phyloP scores from a whole-genome alignment of 2,888 invertebrate species.

The Rhogogaster chlorosoma region DNA sequence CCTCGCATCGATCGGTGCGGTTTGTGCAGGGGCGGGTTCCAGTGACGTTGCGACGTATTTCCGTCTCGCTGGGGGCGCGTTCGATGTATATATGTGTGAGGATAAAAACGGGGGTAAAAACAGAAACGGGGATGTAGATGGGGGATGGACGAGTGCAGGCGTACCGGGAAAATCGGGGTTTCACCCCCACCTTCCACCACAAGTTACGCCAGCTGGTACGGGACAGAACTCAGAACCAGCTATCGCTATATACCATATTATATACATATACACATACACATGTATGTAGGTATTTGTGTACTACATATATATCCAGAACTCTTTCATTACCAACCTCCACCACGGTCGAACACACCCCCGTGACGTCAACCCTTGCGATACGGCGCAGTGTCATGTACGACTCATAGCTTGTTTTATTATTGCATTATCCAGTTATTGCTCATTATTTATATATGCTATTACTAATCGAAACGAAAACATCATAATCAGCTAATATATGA shows the following conservation, averaged over 20 bases:
- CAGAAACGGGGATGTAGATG: background rate
- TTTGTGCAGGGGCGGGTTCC: conserved; percentile 56
- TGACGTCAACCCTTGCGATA: conserved; percentile 56
- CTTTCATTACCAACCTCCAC: conserved; percentile 40
- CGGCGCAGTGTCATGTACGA: background rate
- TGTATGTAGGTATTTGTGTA: background rate
- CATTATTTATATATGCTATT: background rate
- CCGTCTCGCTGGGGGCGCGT: conserved; percentile 18
- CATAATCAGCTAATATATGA: too few relatives aligned
- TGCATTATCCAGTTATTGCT: background rate
- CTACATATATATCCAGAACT: conserved; percentile 3
- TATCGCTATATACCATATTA: background rate
- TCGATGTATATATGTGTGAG: background rate
- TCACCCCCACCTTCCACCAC: background rate
- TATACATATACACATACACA: background rate
- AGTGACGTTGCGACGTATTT: conserved; percentile 56
- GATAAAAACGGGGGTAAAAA: conserved; percentile 9
- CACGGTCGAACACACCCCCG: conserved; percentile 48
- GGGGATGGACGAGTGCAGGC: conserved; percentile 22
- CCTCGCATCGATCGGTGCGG: conserved; percentile 36
- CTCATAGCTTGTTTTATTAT: too few relatives aligned
- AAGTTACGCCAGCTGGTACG: conserved; percentile 43
- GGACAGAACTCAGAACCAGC: background rate
- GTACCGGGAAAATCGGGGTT: conserved; percentile 31
- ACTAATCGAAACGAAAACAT: too few relatives aligned